These are phyloP conservation scores for Metellina segmentata DNA, from an alignment of 2,888 invertebrate species.

Conservation along the genomic window DNA sequence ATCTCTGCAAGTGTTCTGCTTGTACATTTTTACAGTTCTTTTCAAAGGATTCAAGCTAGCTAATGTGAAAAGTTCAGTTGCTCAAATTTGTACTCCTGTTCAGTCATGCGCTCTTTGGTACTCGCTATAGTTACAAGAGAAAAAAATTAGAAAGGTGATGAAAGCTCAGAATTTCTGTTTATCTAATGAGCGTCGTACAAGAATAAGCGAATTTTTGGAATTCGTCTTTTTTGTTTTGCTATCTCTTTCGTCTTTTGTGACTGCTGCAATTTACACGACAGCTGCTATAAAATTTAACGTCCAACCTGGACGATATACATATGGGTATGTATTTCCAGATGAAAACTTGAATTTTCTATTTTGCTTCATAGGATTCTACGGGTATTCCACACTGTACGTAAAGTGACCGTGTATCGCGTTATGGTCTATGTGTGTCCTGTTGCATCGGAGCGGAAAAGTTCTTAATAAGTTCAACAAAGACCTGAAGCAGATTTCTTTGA, in stretches of 20 bases:
- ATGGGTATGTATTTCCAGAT: background rate
- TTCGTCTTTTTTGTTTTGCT: background rate
- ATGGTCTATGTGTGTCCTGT: background rate
- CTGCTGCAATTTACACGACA: background rate
- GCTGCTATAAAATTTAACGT: background rate
- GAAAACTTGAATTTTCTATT: background rate
- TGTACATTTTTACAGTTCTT: background rate
- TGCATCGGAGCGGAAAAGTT: background rate
- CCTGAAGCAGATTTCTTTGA: background rate
- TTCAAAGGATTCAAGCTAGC: background rate
- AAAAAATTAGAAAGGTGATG: background rate
- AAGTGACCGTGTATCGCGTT: background rate
- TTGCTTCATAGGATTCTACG: background rate
- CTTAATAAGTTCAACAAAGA: background rate
- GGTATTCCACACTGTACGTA: conserved; percentile 3
- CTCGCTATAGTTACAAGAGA: background rate
- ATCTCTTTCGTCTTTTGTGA: background rate
- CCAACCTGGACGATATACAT: background rate
- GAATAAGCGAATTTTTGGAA: background rate
- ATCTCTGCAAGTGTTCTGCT: background rate
- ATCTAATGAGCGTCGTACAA: background rate
- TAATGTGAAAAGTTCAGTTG: background rate
- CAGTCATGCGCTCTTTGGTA: background rate
- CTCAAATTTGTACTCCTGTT: background rate
- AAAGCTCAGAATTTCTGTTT: background rate